Percentiles rank a stretch among this genome's conserved stretches.
These are phyloP conservation scores for Belgica antarctica DNA, from an alignment of 2,888 invertebrate genomes.

Conservation along the genomic window DNA sequence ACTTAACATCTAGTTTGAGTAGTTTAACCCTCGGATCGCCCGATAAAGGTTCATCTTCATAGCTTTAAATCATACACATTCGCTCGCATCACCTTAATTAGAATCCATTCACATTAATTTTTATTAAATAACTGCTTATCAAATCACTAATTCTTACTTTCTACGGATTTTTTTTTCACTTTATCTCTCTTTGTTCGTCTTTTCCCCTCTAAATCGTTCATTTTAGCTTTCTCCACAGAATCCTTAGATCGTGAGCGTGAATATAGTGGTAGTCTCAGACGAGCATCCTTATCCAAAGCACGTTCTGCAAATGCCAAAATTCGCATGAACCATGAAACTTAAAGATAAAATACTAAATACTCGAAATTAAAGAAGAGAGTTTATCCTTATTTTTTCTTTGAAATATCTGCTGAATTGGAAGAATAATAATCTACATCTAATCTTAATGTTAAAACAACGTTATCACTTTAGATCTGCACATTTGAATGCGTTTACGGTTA, in stretches of 20 bases:
- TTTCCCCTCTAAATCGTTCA: not conserved
- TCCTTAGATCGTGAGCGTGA: conserved; percentile 56
- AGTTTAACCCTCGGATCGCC: conserved; percentile 58
- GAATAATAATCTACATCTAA: too few relatives aligned
- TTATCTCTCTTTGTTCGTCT: not conserved
- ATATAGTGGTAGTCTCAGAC: conserved; percentile 55
- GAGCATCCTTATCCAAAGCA: conserved; percentile 56
- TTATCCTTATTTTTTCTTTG: too few relatives aligned
- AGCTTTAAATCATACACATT: conserved; percentile 17
- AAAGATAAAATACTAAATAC: too few relatives aligned
- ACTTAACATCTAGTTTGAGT: conserved; percentile 62
- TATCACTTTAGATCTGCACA: too few relatives aligned
- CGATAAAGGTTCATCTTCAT: conserved; percentile 33
- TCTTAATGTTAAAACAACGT: too few relatives aligned
- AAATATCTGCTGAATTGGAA: too few relatives aligned
- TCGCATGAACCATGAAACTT: conserved; percentile 32
- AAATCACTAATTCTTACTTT: too few relatives aligned
- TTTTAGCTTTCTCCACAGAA: conserved; percentile 55
- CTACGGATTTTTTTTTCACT: not conserved
- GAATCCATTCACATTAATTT: too few relatives aligned
- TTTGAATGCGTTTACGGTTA: too few relatives aligned
- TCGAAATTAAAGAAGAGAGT: too few relatives aligned
- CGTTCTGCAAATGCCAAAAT: conserved; percentile 50
- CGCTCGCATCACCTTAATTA: conserved; percentile 4
- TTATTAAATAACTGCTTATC: too few relatives aligned